Base-by-base conservation (phyloP, 2,113 vertebrate species). In the Cochlearius cochlearius region DNA sequence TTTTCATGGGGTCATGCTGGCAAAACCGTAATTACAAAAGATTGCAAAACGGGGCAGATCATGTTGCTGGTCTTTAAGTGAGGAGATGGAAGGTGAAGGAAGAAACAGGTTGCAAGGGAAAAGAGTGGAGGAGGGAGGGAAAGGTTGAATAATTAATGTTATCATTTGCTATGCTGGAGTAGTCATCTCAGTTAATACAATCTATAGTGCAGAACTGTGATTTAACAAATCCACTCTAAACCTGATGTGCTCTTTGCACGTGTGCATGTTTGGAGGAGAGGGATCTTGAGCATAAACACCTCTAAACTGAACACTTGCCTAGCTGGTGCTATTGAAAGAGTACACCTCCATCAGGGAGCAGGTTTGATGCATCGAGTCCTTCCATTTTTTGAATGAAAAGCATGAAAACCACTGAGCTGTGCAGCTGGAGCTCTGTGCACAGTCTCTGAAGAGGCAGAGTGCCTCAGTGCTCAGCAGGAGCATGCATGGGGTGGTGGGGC, bases 161-260 rank as follows among this genome's bases (percentile, higher is more conserved):
- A 13, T 50, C 38, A 90, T 92, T 92, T 90, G 30, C 58, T 74
- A 76, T 39, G 73, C 11, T 23, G 15, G 14, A 86, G 29, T 53
- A 86, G n/a, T 49, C 43, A 43, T 75, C 47, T 91, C 69, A 78
- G 50, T 92, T 94, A 86, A 90, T 91, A 85, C 83, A 92, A 86
- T 11, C 0, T 7, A 25, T 49, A 75, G 9, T 34, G 23, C n/a
- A 90, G 66, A 94, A 60, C 29, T 2, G 0, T 58, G 27, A 75
- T 84, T 82, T 73, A 76, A 90, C 12, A 85, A 85, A 58, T 64
- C 68, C 30, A 21, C 78, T 53, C 25, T n/a, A 75, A 90, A 43
- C 3, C 22, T 73, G 41, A 62, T 41, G 21, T 60, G 18, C 22
- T 72, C 34, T 67, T 82, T 88, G 47, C 9, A 39, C 17, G 3